Evolutionary conservation across 2,113 vertebrate species (phyloP).

Genomic region (Pao palembangensis): DNA sequence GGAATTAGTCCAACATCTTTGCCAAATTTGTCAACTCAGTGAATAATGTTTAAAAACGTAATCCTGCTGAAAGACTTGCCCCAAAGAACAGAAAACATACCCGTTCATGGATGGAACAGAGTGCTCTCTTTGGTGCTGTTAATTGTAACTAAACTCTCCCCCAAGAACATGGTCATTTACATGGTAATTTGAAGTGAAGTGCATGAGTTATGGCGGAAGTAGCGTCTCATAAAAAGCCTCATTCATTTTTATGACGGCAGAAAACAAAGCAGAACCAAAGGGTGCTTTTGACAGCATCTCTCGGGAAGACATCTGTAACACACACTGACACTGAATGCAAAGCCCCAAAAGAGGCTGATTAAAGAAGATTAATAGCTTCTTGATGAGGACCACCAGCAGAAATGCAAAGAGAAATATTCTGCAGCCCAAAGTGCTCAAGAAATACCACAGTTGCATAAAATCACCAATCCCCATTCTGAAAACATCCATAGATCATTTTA

Average conservation of each 20-base stretch:
- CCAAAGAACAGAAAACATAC: slow-evolving; percentile 46
- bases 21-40: slow-evolving; percentile 42
- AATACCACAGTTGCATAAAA: too few relatives aligned
- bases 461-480: too few relatives aligned
- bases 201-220: slow-evolving; percentile 36
- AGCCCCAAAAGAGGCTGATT: slow-evolving; percentile 4
- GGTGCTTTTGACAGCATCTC: slow-evolving; percentile 26
- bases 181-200: slow-evolving; percentile 61
- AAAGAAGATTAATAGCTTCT: slow-evolving; percentile 12
- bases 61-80: slow-evolving; percentile 51
- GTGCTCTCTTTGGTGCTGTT: slow-evolving; percentile 24
- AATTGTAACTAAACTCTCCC: slow-evolving; percentile 63
- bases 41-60: slow-evolving; percentile 32
- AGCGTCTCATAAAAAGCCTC: slow-evolving; percentile 37
- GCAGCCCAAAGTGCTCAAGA: too few relatives aligned
- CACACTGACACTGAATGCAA: slow-evolving; percentile 7
- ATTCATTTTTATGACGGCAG: slow-evolving; percentile 55
- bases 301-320: slow-evolving; percentile 24
- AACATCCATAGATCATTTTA: too few relatives aligned
- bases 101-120: slow-evolving; percentile 34
- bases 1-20: slow-evolving; percentile 50
- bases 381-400: background rate
- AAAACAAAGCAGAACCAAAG: slow-evolving; percentile 32
- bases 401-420: background rate
- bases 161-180: slow-evolving; percentile 59